Conservation (phyloP, 30 jellyfish, hydroid and myxozoan genomes). For the Hydractinia symbiolongicarpus region DNA sequence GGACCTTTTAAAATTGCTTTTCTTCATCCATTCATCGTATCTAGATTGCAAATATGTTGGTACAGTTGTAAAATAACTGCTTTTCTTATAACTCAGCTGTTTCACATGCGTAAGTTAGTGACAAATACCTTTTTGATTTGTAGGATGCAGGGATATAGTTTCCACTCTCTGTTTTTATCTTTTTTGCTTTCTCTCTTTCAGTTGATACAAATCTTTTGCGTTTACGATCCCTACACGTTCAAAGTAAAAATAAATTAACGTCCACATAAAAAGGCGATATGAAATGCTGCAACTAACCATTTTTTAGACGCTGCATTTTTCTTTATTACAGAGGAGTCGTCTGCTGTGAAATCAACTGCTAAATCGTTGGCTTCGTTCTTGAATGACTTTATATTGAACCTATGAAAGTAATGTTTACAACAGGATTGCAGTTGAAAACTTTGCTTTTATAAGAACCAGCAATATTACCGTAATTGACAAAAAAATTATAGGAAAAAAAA, state of each 20-base stretch:
- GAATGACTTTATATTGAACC: constrained; percentile 61
- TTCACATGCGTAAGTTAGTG: too few species aligned
- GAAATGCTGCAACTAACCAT: constrained; percentile 52
- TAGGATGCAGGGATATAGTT: constrained; percentile 82
- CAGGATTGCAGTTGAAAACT: too few species aligned
- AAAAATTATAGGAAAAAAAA: too few species aligned
- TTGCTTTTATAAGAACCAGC: too few species aligned
- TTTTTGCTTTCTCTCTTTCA: constrained; percentile 56
- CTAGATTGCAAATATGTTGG: constrained; percentile 1
- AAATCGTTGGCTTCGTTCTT: constrained; percentile 78
- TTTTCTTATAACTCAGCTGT: too few species aligned
- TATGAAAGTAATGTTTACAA: not conserved
- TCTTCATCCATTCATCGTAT: constrained; percentile 73
- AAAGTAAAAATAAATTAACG: not conserved
- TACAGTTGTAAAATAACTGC: too few species aligned
- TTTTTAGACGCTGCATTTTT: constrained; percentile 48
- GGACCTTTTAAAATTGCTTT: constrained; percentile 15
- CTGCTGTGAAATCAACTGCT: constrained; percentile 74
- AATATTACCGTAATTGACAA: too few species aligned
- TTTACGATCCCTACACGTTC: constrained; percentile 85
- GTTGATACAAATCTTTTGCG: constrained; percentile 80
- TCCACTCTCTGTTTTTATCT: constrained; percentile 92
- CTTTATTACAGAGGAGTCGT: constrained; percentile 57
- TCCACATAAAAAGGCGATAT: not conserved
- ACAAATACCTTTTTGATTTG: constrained; percentile 61